Percentiles rank a stretch among this genome's conserved stretches.
Evolutionary conservation across 2,888 invertebrate species (phyloP).

Genomic region (Nomada lathburiana): DNA sequence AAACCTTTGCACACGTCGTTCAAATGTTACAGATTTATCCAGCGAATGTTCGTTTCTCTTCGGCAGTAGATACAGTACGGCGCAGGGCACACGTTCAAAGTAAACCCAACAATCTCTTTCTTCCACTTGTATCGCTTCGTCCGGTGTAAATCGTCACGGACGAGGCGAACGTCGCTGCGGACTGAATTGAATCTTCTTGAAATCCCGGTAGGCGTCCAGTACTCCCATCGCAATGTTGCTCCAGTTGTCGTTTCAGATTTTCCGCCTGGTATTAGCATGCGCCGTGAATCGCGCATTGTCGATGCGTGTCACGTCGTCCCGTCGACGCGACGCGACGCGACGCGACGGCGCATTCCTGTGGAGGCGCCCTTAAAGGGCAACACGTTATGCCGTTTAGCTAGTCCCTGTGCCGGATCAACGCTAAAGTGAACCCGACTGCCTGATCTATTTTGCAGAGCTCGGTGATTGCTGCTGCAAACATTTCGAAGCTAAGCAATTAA

Average conservation of each 20-base stretch:
- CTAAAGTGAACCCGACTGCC: constrained; percentile 54
- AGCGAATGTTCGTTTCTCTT: background rate
- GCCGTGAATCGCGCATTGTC: constrained; percentile 72
- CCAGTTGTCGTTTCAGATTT: constrained; percentile 81
- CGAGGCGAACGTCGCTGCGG: constrained; percentile 58
- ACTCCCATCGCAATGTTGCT: constrained; percentile 69
- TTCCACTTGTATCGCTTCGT: constrained; percentile 24
- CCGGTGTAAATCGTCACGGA: constrained; percentile 72
- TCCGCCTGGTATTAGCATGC: constrained; percentile 80
- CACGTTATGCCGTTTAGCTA: constrained; percentile 77
- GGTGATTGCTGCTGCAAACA: constrained; percentile 48
- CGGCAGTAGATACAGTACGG: too few relatives aligned
- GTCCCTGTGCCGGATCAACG: constrained; percentile 62
- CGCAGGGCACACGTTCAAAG: constrained; percentile 39
- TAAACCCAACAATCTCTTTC: background rate
- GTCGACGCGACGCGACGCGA: constrained; percentile 10
- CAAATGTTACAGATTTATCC: constrained; percentile 23
- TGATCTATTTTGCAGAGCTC: constrained; percentile 59
- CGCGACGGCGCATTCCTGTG: constrained; percentile 72
- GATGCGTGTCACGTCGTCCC: constrained; percentile 80
- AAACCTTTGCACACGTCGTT: background rate
- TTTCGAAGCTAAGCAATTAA: too few relatives aligned
- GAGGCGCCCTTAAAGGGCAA: constrained; percentile 75
- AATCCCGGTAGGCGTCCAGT: constrained; percentile 77
- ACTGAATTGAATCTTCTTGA: constrained; percentile 79